These are phyloP conservation scores for Ciconia maguari DNA, from an alignment of 2,113 vertebrate species.

Conservation along the genomic window DNA sequence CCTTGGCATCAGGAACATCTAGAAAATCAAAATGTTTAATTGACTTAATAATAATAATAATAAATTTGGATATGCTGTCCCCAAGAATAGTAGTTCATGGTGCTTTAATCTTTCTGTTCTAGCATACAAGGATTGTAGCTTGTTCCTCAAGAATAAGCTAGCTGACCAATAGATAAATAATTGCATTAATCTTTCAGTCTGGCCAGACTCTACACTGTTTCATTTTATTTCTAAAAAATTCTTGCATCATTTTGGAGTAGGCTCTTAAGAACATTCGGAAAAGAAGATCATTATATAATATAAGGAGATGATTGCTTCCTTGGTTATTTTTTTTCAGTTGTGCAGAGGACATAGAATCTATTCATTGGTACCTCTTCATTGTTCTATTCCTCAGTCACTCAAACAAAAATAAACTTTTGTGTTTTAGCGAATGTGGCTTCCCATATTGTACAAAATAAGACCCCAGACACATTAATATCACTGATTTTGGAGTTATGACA, in stretches of 20 bases:
- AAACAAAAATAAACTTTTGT: neutral
- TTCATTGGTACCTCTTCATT: neutral
- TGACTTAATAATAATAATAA: neutral
- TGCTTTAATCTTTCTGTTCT: neutral
- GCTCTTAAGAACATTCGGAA: neutral
- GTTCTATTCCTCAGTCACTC: neutral
- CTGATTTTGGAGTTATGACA: neutral
- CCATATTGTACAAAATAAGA: neutral
- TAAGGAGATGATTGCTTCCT: neutral
- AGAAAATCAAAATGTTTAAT: constrained; percentile 21
- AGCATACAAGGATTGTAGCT: neutral
- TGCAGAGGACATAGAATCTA: neutral
- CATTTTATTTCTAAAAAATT: neutral
- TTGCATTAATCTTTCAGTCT: neutral
- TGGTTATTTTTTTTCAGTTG: neutral
- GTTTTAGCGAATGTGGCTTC: neutral
- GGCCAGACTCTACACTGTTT: neutral
- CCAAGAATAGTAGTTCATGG: neutral
- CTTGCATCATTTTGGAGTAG: neutral
- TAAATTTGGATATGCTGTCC: neutral
- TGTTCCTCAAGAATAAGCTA: neutral
- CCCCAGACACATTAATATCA: neutral
- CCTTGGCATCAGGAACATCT: constrained; percentile 86
- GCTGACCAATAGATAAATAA: neutral
- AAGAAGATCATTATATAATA: neutral